Base-by-base conservation (phyloP, 1,140 invertebrate genomes). In the Saccostrea cuccullata region DNA sequence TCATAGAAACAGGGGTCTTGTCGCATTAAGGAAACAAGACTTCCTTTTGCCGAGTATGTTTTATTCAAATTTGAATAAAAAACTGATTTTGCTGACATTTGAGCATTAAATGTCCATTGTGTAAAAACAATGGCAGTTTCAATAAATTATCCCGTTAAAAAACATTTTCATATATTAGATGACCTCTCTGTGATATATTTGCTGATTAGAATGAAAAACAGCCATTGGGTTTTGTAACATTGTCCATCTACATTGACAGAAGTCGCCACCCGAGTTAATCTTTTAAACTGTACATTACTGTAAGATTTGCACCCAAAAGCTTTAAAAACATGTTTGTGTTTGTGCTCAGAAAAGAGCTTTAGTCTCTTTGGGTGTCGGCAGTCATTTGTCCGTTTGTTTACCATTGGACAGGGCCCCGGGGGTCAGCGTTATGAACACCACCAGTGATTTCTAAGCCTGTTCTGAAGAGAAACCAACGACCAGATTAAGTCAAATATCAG, bases 11-110 rank as follows among this genome's bases (percentile, higher is more conserved):
- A 73, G 36, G 30, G 70, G 70, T 73, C 30, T 15, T 73, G 1
- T 73, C 70, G n/a, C 23, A 36, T 26, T 36, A 13, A 73, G 70
- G 70, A 73, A 73, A 73, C 70, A 26, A 73, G 12, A 73, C 70
- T 73, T 73, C 70, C 70, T 73, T 30, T 73, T 73, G 70, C 5
- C 12, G 13, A 26, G 23, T 23, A 73, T 73, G 23, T 73, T 73
- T 73, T 73, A 73, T 73, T 73, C 26, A 73, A 73, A 73, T 73
- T 73, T 73, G n/a, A 26, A 12, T 12, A 30, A 26, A 26, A 13
- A 73, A n/a, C 70, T 11, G 70, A 26, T 73, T 73, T 73, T 73
- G 70, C 70, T 73, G 70, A 73, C 70, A 73, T 73, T 73, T 30
- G 23, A 73, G 70, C 23, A 73, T 26, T 73, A 73, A 73, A 30